Evolutionary conservation across 1,140 invertebrate genomes (phyloP).

Genomic region (Latrodectus geometricus): DNA sequence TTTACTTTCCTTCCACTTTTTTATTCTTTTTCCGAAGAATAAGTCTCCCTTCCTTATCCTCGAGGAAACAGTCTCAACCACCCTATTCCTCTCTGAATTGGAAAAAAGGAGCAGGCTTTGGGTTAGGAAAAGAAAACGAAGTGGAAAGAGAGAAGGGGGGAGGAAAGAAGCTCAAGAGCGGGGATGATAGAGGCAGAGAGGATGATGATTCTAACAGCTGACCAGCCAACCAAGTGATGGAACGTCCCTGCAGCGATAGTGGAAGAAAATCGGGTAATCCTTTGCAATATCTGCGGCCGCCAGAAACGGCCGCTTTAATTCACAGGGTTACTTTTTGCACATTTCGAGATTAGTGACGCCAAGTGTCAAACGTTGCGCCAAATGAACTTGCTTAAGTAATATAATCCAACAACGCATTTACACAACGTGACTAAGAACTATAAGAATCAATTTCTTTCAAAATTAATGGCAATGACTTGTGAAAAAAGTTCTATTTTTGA

Average conservation of each 20-base stretch:
- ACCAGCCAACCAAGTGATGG: slow-evolving; percentile 56
- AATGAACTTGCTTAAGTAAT: neutral
- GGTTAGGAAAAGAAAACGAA: too few species aligned
- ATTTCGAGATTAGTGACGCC: slow-evolving; percentile 31
- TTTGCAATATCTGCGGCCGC: slow-evolving; percentile 55
- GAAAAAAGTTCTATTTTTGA: too few species aligned
- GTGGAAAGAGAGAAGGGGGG: slow-evolving; percentile 3
- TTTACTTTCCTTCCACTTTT: neutral
- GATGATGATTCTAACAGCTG: slow-evolving; percentile 58
- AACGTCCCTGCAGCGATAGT: slow-evolving; percentile 59
- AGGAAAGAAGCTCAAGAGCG: slow-evolving; percentile 38
- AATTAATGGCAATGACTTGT: too few species aligned
- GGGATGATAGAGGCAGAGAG: slow-evolving; percentile 38
- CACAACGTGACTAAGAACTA: too few species aligned
- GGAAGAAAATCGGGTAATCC: slow-evolving; percentile 61
- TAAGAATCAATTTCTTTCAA: neutral
- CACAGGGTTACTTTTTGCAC: slow-evolving; percentile 24
- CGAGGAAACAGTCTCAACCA: slow-evolving; percentile 17
- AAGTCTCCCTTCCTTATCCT: neutral
- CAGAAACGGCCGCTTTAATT: slow-evolving; percentile 58
- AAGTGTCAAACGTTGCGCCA: slow-evolving; percentile 12
- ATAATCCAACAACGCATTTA: too few species aligned
- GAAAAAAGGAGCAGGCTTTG: neutral
- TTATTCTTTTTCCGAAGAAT: neutral
- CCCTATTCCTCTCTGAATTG: slow-evolving; percentile 45